These are phyloP conservation scores for Scaptomyza reducta DNA, from an alignment of 2,888 invertebrate species.

Conservation along the genomic window DNA sequence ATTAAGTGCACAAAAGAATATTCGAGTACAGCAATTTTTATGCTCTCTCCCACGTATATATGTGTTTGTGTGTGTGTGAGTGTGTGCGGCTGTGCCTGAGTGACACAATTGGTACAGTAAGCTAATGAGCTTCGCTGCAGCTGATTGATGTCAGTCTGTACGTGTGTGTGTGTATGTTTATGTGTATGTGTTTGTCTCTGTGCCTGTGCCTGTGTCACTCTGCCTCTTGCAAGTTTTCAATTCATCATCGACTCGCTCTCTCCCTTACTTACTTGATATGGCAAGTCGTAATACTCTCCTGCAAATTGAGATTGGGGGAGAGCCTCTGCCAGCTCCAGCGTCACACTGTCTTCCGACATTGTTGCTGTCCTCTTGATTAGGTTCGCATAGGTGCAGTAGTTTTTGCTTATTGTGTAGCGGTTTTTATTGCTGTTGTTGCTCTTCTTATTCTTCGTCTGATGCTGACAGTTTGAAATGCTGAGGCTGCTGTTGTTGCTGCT, in stretches of 20 bases:
- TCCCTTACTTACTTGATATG: slow-evolving; percentile 64
- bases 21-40: slow-evolving; percentile 22
- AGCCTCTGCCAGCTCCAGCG: slow-evolving; percentile 38
- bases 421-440: slow-evolving; percentile 17
- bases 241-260: slow-evolving; percentile 7
- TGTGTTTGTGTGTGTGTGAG: slow-evolving; percentile 1
- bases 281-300: slow-evolving; percentile 61
- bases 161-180: slow-evolving; percentile 3
- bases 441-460: slow-evolving; percentile 14
- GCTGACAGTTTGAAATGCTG: slow-evolving; percentile 19
- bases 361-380: slow-evolving; percentile 51
- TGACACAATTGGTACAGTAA: slow-evolving; percentile 54
- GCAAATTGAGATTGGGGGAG: slow-evolving; percentile 44
- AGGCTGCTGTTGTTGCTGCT: background rate
- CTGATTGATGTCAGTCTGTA: slow-evolving; percentile 46
- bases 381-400: slow-evolving; percentile 49
- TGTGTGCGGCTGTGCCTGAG: slow-evolving; percentile 14
- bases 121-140: slow-evolving; percentile 57
- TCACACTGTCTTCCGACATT: slow-evolving; percentile 33
- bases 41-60: slow-evolving; percentile 13
- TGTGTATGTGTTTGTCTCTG: background rate
- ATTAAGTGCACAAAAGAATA: slow-evolving; percentile 56
- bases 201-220: background rate
- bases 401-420: slow-evolving; percentile 21
- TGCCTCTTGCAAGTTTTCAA: slow-evolving; percentile 6